Base-by-base conservation (phyloP, 1,140 invertebrate species). In the Lordiphosa mommai region DNA sequence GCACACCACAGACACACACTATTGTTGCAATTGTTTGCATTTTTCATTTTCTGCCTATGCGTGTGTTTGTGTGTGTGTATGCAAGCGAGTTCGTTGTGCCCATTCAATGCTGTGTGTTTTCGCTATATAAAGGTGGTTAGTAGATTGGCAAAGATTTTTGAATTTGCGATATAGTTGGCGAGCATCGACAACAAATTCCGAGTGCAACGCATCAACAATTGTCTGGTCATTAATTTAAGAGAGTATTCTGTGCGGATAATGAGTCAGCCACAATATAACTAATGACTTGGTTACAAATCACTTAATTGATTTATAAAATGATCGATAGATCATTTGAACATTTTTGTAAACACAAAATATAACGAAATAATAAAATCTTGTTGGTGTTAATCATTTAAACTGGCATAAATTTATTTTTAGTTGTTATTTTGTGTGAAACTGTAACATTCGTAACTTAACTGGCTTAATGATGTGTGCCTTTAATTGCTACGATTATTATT, bases 301-400 rank as follows among this genome's bases (percentile, higher is more conserved):
- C 32, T 50, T 38, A 43, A 50, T 66, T 17, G 37, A 66, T 49
- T 46, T 56, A 57, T 66, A 38, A n/a, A n/a, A n/a, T n/a, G n/a
- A n/a, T n/a, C n/a, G n/a, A n/a, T 41, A 38, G 10, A 12, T 47
- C 34, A n/a, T 29, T 4, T 9, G 16, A 13, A 34, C 33, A 68
- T 59, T 50, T 51, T 38, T 68, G 41, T 49, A n/a, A n/a, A n/a
- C n/a, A n/a, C n/a, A n/a, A n/a, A n/a, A n/a, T n/a, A n/a, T n/a
- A n/a, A n/a, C n/a, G n/a, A n/a, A n/a, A n/a, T n/a, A n/a, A n/a
- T n/a, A n/a, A n/a, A n/a, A n/a, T n/a, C n/a, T n/a, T n/a, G n/a
- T n/a, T n/a, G n/a, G n/a, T n/a, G n/a, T n/a, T 27, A 43, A 56
- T 9, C 9, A 49, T 37, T 43, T 52, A 13, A 61, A 41, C 29